A percentile compares a stretch with the other conserved stretches of the same genome.
Conservation (phyloP, 2,113 vertebrate species). For the Tapirus terrestris region DNA sequence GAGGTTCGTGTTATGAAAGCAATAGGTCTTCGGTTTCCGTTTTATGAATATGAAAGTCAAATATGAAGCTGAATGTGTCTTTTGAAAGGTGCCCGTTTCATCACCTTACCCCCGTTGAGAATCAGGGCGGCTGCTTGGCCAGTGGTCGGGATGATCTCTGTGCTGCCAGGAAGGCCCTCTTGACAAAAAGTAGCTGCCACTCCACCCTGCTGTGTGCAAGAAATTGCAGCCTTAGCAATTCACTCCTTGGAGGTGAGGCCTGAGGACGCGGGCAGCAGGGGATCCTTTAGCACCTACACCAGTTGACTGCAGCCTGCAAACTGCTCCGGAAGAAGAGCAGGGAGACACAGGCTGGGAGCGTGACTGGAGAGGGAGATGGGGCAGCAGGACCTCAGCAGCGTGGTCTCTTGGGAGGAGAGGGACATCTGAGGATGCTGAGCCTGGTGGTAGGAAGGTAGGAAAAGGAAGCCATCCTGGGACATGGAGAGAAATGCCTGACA, state of each 20-base stretch:
- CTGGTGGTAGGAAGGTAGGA: background rate
- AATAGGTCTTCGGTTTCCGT: background rate
- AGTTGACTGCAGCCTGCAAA: background rate
- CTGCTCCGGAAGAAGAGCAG: background rate
- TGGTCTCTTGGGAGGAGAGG: background rate
- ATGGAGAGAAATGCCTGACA: background rate
- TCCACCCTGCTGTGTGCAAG: background rate
- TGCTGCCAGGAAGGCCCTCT: background rate
- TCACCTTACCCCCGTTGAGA: background rate
- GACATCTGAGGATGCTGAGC: background rate
- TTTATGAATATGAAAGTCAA: background rate
- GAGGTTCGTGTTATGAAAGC: slow-evolving; percentile 7
- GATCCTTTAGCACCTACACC: too few relatives aligned
- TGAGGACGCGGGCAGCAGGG: fast-evolving
- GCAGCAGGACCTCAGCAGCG: background rate
- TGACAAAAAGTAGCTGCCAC: background rate
- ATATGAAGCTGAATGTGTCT: background rate
- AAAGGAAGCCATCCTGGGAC: background rate
- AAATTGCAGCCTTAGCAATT: background rate
- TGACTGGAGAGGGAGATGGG: too few relatives aligned
- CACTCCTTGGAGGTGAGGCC: background rate
- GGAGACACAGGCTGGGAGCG: background rate
- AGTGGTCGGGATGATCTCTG: background rate
- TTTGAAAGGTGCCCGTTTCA: background rate
- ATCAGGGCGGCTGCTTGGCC: background rate